Base-by-base conservation (phyloP, 2,888 invertebrate genomes). In the Clitarchus hookeri region DNA sequence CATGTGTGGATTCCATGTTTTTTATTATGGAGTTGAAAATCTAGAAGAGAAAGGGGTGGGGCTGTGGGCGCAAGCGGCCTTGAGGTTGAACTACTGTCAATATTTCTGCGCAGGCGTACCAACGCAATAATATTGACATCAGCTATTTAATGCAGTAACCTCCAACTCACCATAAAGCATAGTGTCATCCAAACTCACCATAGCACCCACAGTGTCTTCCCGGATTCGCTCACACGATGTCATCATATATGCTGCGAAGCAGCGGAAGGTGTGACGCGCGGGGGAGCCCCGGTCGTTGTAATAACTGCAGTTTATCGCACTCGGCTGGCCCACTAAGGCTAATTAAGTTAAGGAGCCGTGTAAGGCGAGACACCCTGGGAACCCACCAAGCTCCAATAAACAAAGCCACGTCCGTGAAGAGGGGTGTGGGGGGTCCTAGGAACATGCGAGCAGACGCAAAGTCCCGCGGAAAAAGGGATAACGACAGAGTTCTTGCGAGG, bases 281-380 rank as follows among this genome's bases (percentile, higher is more conserved):
- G 65, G n/a, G 16, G 65, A 65, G 65, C 0, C 23, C 8, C n/a
- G 65, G 65, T n/a, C 65, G 65, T 65, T 65, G 65, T 65, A 65
- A 65, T 65, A 65, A 65, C 65, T 65, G 65, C 65, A 23, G 65
- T 65, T 65, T 65, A 65, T 65, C 65, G 65, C n/a, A 8, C 65
- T n/a, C 65, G 65, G 23, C 65, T 65, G 19, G 65, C 65, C 23
- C 65, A 8, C 23, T n/a, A n/a, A 19, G 65, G 65, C 65, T 65
- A 65, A 65, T 65, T 65, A 65, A 65, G 65, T 65, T 65, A 65
- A 65, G n/a, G n/a, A n/a, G 65, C 65, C 65, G 8, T 65, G 65
- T 65, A 65, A 8, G 23, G 23, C 65, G 65, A 19, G 65, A 65
- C 65, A 65, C n/a, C 23, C 65, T 65, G 23, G 23, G n/a, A 23